Percentiles rank a stretch among this genome's conserved stretches.
Evolutionary conservation across 1,140 invertebrate genomes (phyloP).

Genomic region (Bombyx mandarina): DNA sequence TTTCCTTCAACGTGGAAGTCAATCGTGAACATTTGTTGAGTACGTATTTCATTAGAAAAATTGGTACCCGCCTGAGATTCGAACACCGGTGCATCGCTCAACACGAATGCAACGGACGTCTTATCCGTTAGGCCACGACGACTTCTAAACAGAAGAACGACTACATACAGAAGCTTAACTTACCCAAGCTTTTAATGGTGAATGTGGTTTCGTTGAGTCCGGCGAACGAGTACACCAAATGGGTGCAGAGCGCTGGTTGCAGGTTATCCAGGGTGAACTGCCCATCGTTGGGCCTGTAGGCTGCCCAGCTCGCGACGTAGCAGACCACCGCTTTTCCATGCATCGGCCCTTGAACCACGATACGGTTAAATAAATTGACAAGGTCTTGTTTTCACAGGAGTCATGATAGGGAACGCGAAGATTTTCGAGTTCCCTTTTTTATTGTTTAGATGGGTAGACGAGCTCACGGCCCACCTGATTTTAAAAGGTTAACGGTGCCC

Average conservation of each 20-base stretch:
- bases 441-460: too few relatives aligned
- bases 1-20: too few relatives aligned
- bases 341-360: slow-evolving; percentile 34
- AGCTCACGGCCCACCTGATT: too few relatives aligned
- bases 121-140: too few relatives aligned
- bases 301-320: slow-evolving; percentile 85
- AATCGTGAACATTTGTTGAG: too few relatives aligned
- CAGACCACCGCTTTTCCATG: slow-evolving; percentile 77
- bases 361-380: background rate
- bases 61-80: too few relatives aligned
- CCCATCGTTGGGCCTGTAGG: slow-evolving; percentile 77
- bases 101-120: too few relatives aligned
- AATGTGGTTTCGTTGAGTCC: slow-evolving; percentile 78
- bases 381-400: too few relatives aligned
- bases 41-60: too few relatives aligned
- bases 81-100: too few relatives aligned
- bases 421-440: background rate
- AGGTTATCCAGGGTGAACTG: slow-evolving; percentile 79
- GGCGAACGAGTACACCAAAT: slow-evolving; percentile 90
- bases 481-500: too few relatives aligned
- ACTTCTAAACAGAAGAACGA: too few relatives aligned
- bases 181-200: slow-evolving; percentile 77
- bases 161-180: slow-evolving; percentile 13
- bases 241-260: slow-evolving; percentile 86
- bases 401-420: background rate